phyloP scores from a whole-genome alignment of 2,888 invertebrate genomes.

The Allophyes oxyacanthae region DNA sequence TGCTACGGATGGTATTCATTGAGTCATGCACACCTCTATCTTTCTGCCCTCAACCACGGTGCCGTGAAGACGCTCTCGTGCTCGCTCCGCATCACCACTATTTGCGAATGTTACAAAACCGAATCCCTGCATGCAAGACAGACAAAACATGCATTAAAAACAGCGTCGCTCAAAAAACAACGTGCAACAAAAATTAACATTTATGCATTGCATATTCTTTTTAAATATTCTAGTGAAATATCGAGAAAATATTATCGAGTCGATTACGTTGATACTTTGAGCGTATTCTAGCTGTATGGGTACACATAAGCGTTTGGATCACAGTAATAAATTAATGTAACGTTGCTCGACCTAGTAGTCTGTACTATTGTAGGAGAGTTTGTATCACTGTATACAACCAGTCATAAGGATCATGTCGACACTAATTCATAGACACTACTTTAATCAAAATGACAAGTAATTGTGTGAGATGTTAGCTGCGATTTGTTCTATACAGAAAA shows the following conservation, averaged over 20 bases:
- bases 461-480: constrained; percentile 87
- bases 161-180: constrained; percentile 94
- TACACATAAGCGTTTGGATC: constrained; percentile 89
- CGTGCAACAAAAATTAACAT: constrained; percentile 93
- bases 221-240: constrained; percentile 86
- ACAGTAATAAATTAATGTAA: constrained; percentile 80
- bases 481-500: constrained; percentile 82
- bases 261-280: constrained; percentile 89
- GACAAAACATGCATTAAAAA: constrained; percentile 98
- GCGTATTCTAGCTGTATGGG: constrained; percentile 88
- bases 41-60: constrained; percentile 99
- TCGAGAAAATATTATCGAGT: constrained; percentile 84
- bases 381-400: constrained; percentile 72
- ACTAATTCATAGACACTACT: constrained; percentile 78
- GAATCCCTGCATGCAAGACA: constrained; percentile 99
- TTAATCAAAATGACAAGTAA: constrained; percentile 72
- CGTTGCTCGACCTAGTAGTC: constrained; percentile 83
- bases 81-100: constrained; percentile 99
- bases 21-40: constrained; percentile 99
- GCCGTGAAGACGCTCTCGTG: constrained; percentile 99
- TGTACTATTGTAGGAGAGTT: constrained; percentile 80
- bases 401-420: constrained; percentile 69
- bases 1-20: constrained; percentile 91
- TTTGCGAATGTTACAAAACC: constrained; percentile 99
- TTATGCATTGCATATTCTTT: constrained; percentile 90